Evolutionary conservation across 1,140 invertebrate genomes (phyloP).

Genomic region (Pachyrhynchus sulphureomaculatus): DNA sequence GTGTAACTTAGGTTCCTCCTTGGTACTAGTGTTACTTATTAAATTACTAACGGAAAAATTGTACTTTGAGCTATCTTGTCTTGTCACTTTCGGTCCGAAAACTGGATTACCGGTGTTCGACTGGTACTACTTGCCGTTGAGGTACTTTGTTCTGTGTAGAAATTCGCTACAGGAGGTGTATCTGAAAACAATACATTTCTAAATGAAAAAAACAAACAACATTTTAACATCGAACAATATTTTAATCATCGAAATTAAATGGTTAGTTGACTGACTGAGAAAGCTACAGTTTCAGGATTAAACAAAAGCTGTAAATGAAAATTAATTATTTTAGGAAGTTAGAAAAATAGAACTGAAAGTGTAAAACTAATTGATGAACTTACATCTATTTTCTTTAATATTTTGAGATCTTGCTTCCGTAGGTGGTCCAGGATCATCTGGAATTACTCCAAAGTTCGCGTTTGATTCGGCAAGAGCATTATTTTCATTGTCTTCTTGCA

Average conservation of each 20-base stretch:
- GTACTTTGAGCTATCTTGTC: constrained; percentile 32
- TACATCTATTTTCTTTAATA: constrained; percentile 5
- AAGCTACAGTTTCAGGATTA: too few species aligned
- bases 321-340: too few species aligned
- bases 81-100: constrained; percentile 40
- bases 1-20: constrained; percentile 37
- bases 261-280: too few species aligned
- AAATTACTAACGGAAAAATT: constrained; percentile 42
- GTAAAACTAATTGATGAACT: too few species aligned
- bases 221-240: too few species aligned
- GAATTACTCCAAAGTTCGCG: constrained; percentile 27
- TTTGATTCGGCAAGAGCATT: constrained; percentile 43
- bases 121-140: constrained; percentile 24
- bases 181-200: too few species aligned
- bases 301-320: too few species aligned
- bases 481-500: constrained; percentile 63
- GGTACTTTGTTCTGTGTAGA: constrained; percentile 32
- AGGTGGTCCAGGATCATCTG: constrained; percentile 23
- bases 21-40: constrained; percentile 9
- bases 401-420: background rate
- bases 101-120: constrained; percentile 46
- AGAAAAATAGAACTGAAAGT: too few species aligned
- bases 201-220: background rate
- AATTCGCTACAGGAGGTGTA: constrained; percentile 1
- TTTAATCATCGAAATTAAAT: too few species aligned